Evolutionary conservation across 2,797 vertebrate genomes (phyloP).

Genomic region (Meda fulgida): DNA sequence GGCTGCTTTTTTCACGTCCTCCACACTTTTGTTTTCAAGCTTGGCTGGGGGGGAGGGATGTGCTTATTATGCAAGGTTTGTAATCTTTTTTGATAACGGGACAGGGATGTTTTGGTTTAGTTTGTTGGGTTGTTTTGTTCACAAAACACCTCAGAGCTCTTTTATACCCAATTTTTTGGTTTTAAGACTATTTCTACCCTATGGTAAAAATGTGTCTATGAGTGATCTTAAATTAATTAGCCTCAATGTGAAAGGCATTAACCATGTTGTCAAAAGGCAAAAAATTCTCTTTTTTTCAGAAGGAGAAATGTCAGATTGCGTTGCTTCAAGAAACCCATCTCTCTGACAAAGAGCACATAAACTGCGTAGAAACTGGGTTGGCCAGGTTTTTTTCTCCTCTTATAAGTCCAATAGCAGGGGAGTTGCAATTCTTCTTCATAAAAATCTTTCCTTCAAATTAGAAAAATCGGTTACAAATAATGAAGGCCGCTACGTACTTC

Average conservation of each 20-base stretch:
- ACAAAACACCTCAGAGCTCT: neutral
- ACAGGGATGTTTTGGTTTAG: neutral
- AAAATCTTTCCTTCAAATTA: neutral
- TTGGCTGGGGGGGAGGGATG: neutral
- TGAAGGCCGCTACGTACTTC: neutral
- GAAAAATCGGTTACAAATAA: too few relatives aligned
- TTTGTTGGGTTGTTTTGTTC: neutral
- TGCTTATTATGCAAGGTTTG: neutral
- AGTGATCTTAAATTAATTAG: too few relatives aligned
- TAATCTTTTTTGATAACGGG: neutral
- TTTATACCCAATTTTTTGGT: neutral
- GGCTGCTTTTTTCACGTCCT: neutral
- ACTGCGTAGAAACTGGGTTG: slow-evolving; percentile 30
- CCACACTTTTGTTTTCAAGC: neutral
- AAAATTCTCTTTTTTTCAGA: too few relatives aligned
- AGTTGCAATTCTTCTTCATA: too few relatives aligned
- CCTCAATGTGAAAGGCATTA: neutral
- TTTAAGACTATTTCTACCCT: too few relatives aligned
- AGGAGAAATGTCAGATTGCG: slow-evolving; percentile 1
- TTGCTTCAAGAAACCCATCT: slow-evolving; percentile 33
- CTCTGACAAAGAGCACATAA: slow-evolving; percentile 26
- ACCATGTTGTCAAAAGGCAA: too few relatives aligned
- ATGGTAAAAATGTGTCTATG: too few relatives aligned
- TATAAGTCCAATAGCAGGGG: too few relatives aligned
- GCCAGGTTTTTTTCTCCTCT: slow-evolving; percentile 11